Conservation (phyloP, 2,113 vertebrate species). For the Pteronura brasiliensis region DNA sequence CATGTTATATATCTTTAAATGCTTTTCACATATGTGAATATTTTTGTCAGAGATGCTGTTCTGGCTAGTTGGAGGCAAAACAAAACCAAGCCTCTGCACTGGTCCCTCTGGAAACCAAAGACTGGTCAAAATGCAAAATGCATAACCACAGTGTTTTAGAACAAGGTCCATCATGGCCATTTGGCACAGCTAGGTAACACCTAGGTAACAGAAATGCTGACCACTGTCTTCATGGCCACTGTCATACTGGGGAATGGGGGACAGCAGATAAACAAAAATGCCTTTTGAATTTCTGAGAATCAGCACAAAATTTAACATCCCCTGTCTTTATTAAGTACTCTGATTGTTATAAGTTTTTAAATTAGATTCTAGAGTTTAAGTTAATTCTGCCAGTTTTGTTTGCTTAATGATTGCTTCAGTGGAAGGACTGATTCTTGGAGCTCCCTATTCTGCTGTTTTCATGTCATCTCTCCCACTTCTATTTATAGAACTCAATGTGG, state of each 20-base stretch:
- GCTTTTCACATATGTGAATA: neutral
- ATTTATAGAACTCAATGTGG: neutral
- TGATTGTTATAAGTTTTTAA: neutral
- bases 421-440: conserved; percentile 21
- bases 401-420: conserved; percentile 6
- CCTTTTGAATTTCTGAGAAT: too few relatives aligned
- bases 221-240: neutral
- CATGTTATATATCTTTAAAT: neutral
- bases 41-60: neutral
- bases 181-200: neutral
- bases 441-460: neutral
- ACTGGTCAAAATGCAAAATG: neutral
- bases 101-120: neutral
- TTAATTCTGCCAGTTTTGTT: neutral
- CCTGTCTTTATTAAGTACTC: neutral
- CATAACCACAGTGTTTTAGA: neutral
- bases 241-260: neutral
- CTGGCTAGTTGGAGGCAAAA: neutral
- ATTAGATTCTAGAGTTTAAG: neutral
- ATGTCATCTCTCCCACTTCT: neutral
- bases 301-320: neutral
- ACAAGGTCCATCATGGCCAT: neutral
- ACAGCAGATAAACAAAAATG: neutral
- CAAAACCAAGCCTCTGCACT: neutral
- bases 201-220: neutral